Percentiles rank a stretch among this genome's conserved stretches.
These are phyloP conservation scores for Rhagoletis pomonella DNA, from an alignment of 1,140 invertebrate species.

Conservation along the genomic window DNA sequence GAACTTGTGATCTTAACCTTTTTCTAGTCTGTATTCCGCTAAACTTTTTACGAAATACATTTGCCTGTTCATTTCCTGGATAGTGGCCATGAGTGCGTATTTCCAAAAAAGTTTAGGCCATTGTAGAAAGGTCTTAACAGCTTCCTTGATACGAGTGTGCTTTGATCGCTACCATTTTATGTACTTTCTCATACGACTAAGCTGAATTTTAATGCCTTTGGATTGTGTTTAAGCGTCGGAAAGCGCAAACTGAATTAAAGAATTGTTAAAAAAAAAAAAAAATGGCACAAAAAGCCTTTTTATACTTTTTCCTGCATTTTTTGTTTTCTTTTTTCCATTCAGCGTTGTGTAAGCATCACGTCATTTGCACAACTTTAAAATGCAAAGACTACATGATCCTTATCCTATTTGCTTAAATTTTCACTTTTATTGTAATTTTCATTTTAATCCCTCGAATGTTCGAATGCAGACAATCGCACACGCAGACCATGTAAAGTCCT, in stretches of 20 bases:
- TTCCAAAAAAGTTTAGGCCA: too few relatives aligned
- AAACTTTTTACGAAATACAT: too few relatives aligned
- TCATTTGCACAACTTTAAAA: not conserved
- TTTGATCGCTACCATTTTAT: not conserved
- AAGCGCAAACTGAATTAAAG: slow-evolving; percentile 7
- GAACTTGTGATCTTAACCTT: too few relatives aligned
- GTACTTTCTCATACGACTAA: not conserved
- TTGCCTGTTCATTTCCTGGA: too few relatives aligned
- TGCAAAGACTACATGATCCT: not conserved
- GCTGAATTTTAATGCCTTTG: not conserved
- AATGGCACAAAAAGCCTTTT: not conserved
- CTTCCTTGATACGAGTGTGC: too few relatives aligned
- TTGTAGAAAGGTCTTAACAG: too few relatives aligned
- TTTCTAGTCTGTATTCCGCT: too few relatives aligned
- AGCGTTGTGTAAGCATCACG: not conserved
- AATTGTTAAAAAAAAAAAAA: not conserved
- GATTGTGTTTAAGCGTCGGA: not conserved
- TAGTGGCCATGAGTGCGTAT: not conserved
- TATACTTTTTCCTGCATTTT: not conserved
- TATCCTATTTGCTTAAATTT: not conserved
- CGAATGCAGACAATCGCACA: not conserved
- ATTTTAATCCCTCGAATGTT: not conserved
- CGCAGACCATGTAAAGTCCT: too few relatives aligned
- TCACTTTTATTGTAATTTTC: not conserved
- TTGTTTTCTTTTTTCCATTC: not conserved